Evolutionary conservation across 2,113 vertebrate genomes (phyloP).

Genomic region (Aphyosemion australe): DNA sequence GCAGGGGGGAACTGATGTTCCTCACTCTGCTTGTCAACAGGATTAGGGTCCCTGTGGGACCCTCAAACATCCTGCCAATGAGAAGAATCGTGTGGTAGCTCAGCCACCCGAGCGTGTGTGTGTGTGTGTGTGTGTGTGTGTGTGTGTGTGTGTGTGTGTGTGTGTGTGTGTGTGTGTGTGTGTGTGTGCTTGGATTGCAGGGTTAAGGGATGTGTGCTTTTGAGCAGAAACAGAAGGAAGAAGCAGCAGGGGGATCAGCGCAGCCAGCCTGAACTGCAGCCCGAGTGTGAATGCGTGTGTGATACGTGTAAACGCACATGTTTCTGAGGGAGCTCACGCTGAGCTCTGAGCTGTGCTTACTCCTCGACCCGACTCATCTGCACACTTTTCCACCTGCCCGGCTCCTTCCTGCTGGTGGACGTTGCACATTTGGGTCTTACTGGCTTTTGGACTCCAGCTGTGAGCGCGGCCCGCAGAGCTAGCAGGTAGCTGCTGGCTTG

Average conservation of each 20-base stretch:
- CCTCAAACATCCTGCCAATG: conserved; percentile 56
- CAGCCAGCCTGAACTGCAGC: conserved; percentile 56
- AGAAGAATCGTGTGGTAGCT: conserved; percentile 45
- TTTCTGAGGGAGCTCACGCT: conserved; percentile 46
- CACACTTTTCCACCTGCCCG: conserved; percentile 28
- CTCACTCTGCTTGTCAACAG: conserved; percentile 71
- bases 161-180: conserved; percentile 5
- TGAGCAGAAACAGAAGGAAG: conserved; percentile 71
- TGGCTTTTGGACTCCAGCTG: conserved; percentile 50
- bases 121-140: conserved; percentile 8
- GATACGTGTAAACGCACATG: conserved; percentile 27
- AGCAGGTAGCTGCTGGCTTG: conserved; percentile 26
- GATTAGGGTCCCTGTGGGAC: conserved; percentile 66
- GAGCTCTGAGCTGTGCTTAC: conserved; percentile 65
- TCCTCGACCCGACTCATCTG: conserved; percentile 52
- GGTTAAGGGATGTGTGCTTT: conserved; percentile 64
- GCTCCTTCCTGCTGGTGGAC: conserved; percentile 11
- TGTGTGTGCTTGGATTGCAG: conserved; percentile 25
- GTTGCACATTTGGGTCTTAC: conserved; percentile 18
- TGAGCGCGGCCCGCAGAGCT: conserved; percentile 33
- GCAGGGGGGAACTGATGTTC: conserved; percentile 53
- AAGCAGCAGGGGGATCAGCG: conserved; percentile 63
- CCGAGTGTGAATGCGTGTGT: conserved; percentile 39
- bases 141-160: not conserved
- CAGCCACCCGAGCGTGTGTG: conserved; percentile 23